These are phyloP conservation scores for Ploceus nigricollis DNA, from an alignment of 2,113 vertebrate genomes.

Conservation along the genomic window DNA sequence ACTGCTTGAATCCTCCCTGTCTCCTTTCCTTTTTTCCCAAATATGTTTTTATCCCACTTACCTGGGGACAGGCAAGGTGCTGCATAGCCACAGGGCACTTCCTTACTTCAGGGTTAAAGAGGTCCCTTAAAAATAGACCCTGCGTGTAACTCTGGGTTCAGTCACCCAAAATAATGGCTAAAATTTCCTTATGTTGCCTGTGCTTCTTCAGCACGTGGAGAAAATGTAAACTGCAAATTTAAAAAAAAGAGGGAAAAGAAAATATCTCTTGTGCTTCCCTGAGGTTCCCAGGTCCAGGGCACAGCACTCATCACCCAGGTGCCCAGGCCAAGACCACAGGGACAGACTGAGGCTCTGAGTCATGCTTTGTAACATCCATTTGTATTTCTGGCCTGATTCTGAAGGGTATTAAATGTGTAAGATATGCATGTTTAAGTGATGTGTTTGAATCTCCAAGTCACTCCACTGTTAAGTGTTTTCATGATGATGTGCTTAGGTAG, in stretches of 20 bases:
- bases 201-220: background rate
- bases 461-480: background rate
- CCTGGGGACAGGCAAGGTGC: background rate
- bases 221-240: background rate
- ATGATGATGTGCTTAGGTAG: background rate
- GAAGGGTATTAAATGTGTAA: background rate
- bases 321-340: background rate
- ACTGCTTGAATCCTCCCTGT: background rate
- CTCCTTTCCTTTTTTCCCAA: background rate
- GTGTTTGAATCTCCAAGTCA: background rate
- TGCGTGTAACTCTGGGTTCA: background rate
- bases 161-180: background rate
- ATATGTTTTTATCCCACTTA: rapidly evolving
- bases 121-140: background rate
- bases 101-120: background rate
- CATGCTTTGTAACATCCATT: background rate
- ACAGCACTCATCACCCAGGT: background rate
- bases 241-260: background rate
- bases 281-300: background rate
- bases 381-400: background rate
- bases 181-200: rapidly evolving
- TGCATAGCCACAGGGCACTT: background rate
- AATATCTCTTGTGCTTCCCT: background rate
- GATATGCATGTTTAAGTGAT: background rate
- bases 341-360: background rate